Percentiles rank a stretch among this genome's conserved stretches.
These are phyloP conservation scores for Encarsia formosa DNA, from an alignment of 2,888 invertebrate genomes.

Conservation along the genomic window DNA sequence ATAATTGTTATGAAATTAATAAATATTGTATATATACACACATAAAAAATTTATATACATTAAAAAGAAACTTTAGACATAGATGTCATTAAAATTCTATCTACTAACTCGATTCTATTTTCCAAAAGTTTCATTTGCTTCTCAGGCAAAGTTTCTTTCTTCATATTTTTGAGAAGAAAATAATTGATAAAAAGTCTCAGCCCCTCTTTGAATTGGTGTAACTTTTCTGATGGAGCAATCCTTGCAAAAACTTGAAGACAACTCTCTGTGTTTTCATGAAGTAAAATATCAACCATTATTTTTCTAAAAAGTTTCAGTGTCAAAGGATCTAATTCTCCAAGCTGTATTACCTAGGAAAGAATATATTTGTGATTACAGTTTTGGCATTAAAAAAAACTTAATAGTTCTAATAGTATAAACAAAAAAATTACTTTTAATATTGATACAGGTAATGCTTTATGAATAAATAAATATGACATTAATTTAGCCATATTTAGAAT, in stretches of 20 bases:
- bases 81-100: conserved; percentile 60
- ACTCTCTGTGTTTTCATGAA: conserved; percentile 61
- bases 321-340: conserved; percentile 76
- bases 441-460: conserved; percentile 74
- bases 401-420: background rate
- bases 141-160: conserved; percentile 46
- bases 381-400: no score
- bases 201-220: conserved; percentile 78
- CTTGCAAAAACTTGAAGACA: conserved; percentile 66
- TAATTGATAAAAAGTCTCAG: conserved; percentile 81
- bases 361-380: no score
- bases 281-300: conserved; percentile 69
- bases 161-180: conserved; percentile 69
- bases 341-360: conserved; percentile 68
- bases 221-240: conserved; percentile 68
- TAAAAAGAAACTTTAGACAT: conserved; percentile 30
- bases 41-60: conserved; percentile 8
- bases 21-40: background rate
- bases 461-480: conserved; percentile 72
- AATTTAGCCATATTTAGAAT: conserved; percentile 75
- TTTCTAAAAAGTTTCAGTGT: conserved; percentile 77
- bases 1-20: conserved; percentile 6
- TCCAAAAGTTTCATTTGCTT: conserved; percentile 55
- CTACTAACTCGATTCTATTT: conserved; percentile 61
- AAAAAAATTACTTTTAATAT: conserved; percentile 70